A percentile compares a stretch with the other conserved stretches of the same genome.
Evolutionary conservation across 2,797 vertebrate genomes (phyloP).

Genomic region (Mionectes olivaceus): DNA sequence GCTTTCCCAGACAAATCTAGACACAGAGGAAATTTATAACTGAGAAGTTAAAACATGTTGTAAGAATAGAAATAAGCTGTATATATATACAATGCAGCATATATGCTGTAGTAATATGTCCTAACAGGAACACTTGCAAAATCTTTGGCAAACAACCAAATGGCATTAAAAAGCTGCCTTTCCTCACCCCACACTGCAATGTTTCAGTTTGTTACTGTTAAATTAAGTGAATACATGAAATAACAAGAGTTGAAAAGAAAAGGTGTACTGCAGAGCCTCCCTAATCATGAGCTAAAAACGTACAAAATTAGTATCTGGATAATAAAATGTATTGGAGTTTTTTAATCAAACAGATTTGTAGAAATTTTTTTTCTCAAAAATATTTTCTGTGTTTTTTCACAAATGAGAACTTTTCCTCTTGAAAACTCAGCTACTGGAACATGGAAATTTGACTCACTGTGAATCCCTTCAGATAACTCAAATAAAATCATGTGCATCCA

Average conservation of each 20-base stretch:
- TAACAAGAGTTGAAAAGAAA: background rate
- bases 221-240: background rate
- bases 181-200: background rate
- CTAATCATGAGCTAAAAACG: background rate
- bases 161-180: background rate
- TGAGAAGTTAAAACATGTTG: constrained; percentile 60
- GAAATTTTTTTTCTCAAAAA: background rate
- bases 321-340: background rate
- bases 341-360: background rate
- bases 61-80: constrained; percentile 57
- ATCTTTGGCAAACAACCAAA: constrained; percentile 47
- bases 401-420: background rate
- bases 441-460: background rate
- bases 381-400: background rate
- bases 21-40: constrained; percentile 17
- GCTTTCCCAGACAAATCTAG: constrained; percentile 43
- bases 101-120: background rate
- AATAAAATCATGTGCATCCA: background rate
- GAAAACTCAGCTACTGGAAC: background rate
- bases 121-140: constrained; percentile 48
- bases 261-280: background rate
- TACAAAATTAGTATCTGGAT: background rate
- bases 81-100: background rate
- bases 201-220: background rate
- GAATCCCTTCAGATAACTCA: background rate